phyloP scores from a whole-genome alignment of 2,113 vertebrate genomes.

The Ellobius talpinus region DNA sequence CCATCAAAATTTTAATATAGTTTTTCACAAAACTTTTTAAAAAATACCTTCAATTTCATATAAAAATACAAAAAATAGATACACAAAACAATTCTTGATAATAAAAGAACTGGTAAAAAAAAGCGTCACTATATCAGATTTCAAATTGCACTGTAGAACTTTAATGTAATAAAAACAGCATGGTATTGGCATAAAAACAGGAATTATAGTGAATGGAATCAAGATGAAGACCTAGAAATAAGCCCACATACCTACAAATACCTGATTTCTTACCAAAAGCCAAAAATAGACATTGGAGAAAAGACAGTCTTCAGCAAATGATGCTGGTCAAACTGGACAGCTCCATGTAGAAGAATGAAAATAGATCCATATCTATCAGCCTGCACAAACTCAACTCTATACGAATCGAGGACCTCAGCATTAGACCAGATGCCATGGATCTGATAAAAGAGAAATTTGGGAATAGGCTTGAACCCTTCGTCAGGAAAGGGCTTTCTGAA shows the following conservation, averaged over 20 bases:
- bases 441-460: neutral
- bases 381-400: neutral
- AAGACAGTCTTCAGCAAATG: neutral
- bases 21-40: neutral
- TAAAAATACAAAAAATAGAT: neutral
- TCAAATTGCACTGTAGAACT: neutral
- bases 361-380: neutral
- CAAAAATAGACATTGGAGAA: neutral
- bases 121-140: neutral
- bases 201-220: neutral
- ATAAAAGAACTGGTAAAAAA: neutral
- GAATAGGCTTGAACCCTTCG: neutral
- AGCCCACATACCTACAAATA: neutral
- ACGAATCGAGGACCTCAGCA: neutral
- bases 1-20: neutral
- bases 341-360: neutral
- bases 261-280: neutral
- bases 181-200: neutral
- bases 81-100: neutral
- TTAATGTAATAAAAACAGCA: neutral
- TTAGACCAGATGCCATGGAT: neutral
- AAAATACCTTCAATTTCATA: neutral
- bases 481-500: neutral
- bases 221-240: neutral
- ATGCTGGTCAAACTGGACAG: neutral